These are phyloP conservation scores for Apeltes quadracus DNA, from an alignment of 2,113 vertebrate genomes.

Conservation along the genomic window DNA sequence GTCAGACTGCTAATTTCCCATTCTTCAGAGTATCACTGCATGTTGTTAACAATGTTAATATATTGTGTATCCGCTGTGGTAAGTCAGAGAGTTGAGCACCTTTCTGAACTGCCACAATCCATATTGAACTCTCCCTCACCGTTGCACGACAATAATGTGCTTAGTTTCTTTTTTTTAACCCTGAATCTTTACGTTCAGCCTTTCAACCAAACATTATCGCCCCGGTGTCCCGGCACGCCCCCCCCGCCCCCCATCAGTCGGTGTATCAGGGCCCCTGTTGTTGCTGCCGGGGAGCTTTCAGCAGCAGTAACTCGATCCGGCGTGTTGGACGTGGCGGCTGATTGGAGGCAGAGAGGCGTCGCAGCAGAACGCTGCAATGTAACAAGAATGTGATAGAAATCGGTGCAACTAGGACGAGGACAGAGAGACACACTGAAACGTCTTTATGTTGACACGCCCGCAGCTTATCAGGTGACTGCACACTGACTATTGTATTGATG, in stretches of 20 bases:
- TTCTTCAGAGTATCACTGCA: no score
- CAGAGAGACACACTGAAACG: no score
- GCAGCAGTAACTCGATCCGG: conserved; percentile 48
- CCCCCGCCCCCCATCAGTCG: conserved; percentile 4
- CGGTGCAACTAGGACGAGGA: background rate
- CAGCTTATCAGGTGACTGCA: background rate
- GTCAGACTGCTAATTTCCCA: conserved; percentile 53
- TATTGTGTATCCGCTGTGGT: no score
- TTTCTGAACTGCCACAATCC: background rate
- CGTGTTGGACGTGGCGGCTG: conserved; percentile 13
- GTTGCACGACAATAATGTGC: background rate
- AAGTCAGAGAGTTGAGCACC: no score
- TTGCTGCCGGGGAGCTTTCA: conserved; percentile 43
- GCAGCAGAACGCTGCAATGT: conserved; percentile 23
- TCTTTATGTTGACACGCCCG: background rate
- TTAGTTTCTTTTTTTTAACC: no score
- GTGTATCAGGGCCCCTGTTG: conserved; percentile 26
- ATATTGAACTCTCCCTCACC: no score
- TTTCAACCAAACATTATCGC: background rate
- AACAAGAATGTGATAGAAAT: background rate
- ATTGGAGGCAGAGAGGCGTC: conserved; percentile 32
- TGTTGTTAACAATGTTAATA: no score
- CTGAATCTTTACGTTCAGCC: background rate
- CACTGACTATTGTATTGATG: no score
- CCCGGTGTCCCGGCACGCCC: background rate